phyloP scores from a whole-genome alignment of 2,888 invertebrate species.

The Sympetrum striolatum region DNA sequence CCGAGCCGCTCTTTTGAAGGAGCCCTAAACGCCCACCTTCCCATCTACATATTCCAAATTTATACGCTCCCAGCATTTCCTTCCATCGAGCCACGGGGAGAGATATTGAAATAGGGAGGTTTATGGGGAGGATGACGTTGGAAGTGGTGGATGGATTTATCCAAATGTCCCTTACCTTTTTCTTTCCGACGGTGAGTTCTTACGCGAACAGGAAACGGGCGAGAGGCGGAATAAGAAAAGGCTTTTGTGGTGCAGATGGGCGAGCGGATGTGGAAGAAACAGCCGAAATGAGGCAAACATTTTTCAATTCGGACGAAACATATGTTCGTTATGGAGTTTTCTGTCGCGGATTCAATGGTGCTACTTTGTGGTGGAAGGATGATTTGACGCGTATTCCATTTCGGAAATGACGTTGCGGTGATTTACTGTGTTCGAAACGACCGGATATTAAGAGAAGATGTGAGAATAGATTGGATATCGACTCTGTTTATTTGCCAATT shows the following conservation, averaged over 20 bases:
- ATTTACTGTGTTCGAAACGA: too few relatives aligned
- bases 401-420: too few relatives aligned
- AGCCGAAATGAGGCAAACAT: too few relatives aligned
- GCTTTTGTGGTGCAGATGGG: neutral
- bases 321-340: neutral
- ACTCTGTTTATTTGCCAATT: too few relatives aligned
- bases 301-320: too few relatives aligned
- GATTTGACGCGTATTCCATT: neutral
- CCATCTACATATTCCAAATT: neutral
- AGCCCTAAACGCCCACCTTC: neutral
- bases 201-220: too few relatives aligned
- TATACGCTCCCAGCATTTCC: neutral
- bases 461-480: too few relatives aligned
- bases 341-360: neutral
- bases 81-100: neutral
- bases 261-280: neutral
- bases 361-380: neutral
- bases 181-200: too few relatives aligned
- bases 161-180: too few relatives aligned
- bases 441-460: too few relatives aligned
- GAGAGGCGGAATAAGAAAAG: too few relatives aligned
- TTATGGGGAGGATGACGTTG: neutral
- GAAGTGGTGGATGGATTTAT: neutral
- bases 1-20: neutral
- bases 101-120: conserved; percentile 10